phyloP scores from a whole-genome alignment of 92 coral and sea anemone species.

The Ricordea florida region DNA sequence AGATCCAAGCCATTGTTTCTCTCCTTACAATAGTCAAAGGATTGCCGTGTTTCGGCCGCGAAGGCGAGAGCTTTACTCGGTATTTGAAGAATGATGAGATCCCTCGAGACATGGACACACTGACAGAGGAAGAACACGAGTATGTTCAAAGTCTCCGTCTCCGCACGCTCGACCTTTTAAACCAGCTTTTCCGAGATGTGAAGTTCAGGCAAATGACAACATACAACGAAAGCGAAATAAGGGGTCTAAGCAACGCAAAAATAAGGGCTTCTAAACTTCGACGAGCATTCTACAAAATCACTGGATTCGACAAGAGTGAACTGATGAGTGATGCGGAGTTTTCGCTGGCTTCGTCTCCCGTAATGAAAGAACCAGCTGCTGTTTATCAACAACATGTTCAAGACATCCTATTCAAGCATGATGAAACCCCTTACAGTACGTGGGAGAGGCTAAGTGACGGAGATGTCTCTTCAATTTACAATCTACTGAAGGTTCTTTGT shows the following conservation, averaged over 20 bases:
- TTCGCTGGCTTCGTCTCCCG: neutral
- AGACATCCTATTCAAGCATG: conserved; percentile 38
- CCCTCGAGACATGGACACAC: conserved; percentile 36
- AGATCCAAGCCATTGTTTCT: conserved; percentile 33
- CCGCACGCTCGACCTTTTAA: conserved; percentile 27
- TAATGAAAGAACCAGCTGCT: neutral
- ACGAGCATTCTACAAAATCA: conserved; percentile 49
- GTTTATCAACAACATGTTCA: conserved; percentile 40
- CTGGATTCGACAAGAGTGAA: conserved; percentile 33
- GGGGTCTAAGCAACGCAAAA: conserved; percentile 32
- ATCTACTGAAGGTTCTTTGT: conserved; percentile 20
- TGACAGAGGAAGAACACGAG: conserved; percentile 23
- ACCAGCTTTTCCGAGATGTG: conserved; percentile 41
- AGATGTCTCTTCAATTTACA: conserved; percentile 5
- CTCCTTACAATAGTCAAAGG: conserved; percentile 55
- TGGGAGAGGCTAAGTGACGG: conserved; percentile 23
- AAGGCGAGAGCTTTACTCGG: neutral
- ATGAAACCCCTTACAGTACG: conserved; percentile 56
- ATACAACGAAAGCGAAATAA: conserved; percentile 31
- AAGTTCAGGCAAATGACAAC: conserved; percentile 34
- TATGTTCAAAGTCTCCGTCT: conserved; percentile 19
- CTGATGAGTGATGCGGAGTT: conserved; percentile 27
- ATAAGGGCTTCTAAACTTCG: conserved; percentile 58
- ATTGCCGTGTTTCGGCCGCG: conserved; percentile 27
- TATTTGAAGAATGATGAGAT: conserved; percentile 13